A percentile compares a stretch with the other conserved stretches of the same genome.
Conservation (phyloP, 1,140 invertebrate species). For the Cotesia chilonis region DNA sequence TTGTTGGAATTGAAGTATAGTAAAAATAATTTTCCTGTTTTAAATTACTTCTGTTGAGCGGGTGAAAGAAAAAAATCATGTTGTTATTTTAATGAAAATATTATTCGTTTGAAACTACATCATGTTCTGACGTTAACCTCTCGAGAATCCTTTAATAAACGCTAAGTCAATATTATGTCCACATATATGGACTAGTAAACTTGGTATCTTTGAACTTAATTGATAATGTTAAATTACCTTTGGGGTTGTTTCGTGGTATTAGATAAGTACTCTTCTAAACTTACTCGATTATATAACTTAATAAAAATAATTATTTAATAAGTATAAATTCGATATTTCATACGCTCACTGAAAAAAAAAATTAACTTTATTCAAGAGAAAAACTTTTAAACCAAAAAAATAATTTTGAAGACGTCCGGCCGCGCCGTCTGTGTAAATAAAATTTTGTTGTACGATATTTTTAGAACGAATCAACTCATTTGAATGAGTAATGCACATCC, state of each 20-base stretch:
- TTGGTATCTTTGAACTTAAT: conserved; percentile 64
- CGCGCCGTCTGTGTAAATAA: too few species aligned
- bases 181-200: conserved; percentile 63
- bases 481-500: too few species aligned
- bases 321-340: background rate
- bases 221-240: conserved; percentile 63
- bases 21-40: background rate
- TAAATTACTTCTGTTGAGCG: background rate
- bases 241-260: conserved; percentile 17
- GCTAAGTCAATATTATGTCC: conserved; percentile 65
- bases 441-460: too few species aligned
- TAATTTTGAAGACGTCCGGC: too few species aligned
- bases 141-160: conserved; percentile 60
- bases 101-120: conserved; percentile 56
- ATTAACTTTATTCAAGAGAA: too few species aligned
- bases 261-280: conserved; percentile 18
- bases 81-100: conserved; percentile 66
- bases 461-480: too few species aligned
- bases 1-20: too few species aligned
- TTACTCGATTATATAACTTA: background rate
- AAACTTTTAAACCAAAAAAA: too few species aligned
- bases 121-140: conserved; percentile 35
- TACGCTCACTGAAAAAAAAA: too few species aligned
- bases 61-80: conserved; percentile 43
- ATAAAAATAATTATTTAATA: conserved; percentile 6